Conservation (phyloP, 1,140 invertebrate species). For the Trichonephila clavata region DNA sequence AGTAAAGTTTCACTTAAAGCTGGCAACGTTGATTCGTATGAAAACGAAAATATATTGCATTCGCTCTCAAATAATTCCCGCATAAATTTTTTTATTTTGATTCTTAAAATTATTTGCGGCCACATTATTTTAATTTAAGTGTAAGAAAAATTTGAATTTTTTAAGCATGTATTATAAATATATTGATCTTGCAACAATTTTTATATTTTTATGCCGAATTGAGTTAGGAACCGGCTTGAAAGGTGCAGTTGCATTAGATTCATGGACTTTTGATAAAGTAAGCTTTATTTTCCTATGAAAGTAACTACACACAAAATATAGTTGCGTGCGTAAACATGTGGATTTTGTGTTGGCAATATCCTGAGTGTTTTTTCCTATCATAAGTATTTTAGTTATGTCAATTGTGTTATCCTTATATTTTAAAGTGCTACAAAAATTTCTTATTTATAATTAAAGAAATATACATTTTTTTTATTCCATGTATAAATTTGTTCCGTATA, state of each 20-base stretch:
- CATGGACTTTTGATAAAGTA: constrained; percentile 81
- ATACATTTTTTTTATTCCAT: too few relatives aligned
- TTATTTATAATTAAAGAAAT: too few relatives aligned
- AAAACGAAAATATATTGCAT: constrained; percentile 27
- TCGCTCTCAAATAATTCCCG: neutral
- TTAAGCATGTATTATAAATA: constrained; percentile 20
- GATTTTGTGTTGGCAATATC: too few relatives aligned
- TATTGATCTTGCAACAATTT: constrained; percentile 32
- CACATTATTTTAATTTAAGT: neutral
- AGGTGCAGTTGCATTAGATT: constrained; percentile 79
- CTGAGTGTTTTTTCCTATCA: too few relatives aligned
- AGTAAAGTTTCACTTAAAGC: neutral
- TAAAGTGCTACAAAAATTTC: too few relatives aligned
- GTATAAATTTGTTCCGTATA: too few relatives aligned
- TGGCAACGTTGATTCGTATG: neutral
- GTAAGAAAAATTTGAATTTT: neutral
- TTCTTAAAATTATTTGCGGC: neutral
- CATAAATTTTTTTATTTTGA: neutral
- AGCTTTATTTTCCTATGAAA: constrained; percentile 9
- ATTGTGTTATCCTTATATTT: too few relatives aligned
- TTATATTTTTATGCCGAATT: constrained; percentile 42
- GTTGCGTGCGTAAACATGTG: neutral
- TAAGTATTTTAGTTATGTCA: too few relatives aligned
- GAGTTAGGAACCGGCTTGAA: constrained; percentile 67
- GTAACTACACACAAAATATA: neutral